Evolutionary conservation across 2,797 vertebrate genomes (phyloP), one percentile per base, ranked within the genome.

Genomic region (Nyctibius grandis): DNA sequence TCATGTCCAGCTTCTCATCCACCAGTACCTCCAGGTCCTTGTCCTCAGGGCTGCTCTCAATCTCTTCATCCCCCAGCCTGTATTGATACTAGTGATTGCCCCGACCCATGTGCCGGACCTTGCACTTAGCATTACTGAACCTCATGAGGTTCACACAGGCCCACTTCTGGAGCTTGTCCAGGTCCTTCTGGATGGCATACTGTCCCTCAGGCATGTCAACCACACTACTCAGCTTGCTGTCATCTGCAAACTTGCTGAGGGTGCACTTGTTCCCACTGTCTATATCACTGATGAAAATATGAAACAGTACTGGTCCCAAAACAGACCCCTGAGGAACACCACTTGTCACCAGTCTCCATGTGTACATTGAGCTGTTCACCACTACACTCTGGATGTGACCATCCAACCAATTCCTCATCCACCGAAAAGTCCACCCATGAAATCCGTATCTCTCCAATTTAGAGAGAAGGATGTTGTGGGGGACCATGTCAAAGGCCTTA

Each of bases 181-280:
- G 26, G 19, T 29, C 36, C 25, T 9, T 28, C 36, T 42, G 14
- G 29, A 51, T 77, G 47, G 15, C 38, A 31, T 51, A 25, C 25
- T 3, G 1, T 44, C 13, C 31, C 16, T 36, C 13, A 9, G 47
- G 14, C 0, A 0, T 54, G 34, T 48, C 13, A 15, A 6, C 57
- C 1, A 1, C 11, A 48, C 19, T 40, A 40, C 40, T 34, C 29
- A 53, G 9, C 38, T 69, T 70, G 57, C 14, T 48, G 25, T 48
- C 9, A 21, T 48, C 25, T 40, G 9, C 40, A 54, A 20, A 42
- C 26, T 34, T 54, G 16, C 14, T 15, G 13, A 31, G 25, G 3
- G 13, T 54, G 19, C 20, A 12, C 31, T 47, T 1, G 1, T n/a
- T 63, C 16, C 40, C 20, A 9, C 34, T 40, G 22, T 67, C 22